Conservation (phyloP, 1,140 invertebrate species). For the Sitophilus oryzae region DNA sequence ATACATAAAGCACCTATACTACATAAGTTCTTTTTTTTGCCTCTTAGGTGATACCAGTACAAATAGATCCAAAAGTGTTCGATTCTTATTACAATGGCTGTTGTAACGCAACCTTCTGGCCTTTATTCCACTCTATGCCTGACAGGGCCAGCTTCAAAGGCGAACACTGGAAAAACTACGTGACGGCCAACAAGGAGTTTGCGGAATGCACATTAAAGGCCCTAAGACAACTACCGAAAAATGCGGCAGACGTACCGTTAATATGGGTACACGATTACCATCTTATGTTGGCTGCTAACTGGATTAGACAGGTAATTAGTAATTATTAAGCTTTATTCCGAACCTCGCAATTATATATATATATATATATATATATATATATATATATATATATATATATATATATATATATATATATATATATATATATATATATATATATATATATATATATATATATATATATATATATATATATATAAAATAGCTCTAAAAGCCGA, state of each 20-base stretch:
- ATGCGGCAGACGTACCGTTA: conserved; percentile 58
- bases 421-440: too few relatives aligned
- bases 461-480: too few relatives aligned
- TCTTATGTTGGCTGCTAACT: conserved; percentile 82
- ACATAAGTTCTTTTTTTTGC: too few relatives aligned
- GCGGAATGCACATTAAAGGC: conserved; percentile 73
- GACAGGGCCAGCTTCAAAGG: conserved; percentile 54
- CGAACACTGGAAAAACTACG: conserved; percentile 79
- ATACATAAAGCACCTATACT: too few relatives aligned
- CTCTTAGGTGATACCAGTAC: conserved; percentile 71
- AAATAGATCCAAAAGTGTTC: conserved; percentile 66
- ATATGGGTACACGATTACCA: conserved; percentile 93
- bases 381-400: neutral
- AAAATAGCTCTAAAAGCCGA: too few relatives aligned
- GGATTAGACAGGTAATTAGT: conserved; percentile 64
- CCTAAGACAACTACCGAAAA: conserved; percentile 56
- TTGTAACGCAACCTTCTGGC: conserved; percentile 89
- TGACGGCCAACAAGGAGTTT: conserved; percentile 74
- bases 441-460: too few relatives aligned
- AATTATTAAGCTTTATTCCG: neutral
- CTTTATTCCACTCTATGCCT: conserved; percentile 86
- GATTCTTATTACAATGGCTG: conserved; percentile 88
- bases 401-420: too few relatives aligned
- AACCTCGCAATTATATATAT: neutral
- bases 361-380: neutral